Conservation (phyloP, 1,140 invertebrate genomes). For the Drosophila novamexicana region DNA sequence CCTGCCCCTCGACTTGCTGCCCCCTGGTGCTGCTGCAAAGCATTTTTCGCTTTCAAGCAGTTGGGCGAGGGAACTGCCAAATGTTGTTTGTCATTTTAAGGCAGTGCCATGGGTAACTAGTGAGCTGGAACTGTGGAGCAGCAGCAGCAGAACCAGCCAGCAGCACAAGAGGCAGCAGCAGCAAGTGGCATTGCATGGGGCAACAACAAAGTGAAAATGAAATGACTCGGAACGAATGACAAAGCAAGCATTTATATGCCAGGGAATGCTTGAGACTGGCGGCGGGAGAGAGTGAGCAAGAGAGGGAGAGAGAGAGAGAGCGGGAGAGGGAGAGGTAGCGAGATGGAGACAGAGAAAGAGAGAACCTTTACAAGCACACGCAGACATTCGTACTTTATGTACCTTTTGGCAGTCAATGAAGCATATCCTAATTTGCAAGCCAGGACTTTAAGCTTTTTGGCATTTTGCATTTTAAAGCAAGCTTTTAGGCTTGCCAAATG, state of each 20-base stretch:
- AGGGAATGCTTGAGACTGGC: conserved; percentile 54
- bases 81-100: conserved; percentile 82
- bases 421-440: conserved; percentile 70
- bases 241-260: conserved; percentile 76
- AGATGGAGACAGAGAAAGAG: conserved; percentile 18
- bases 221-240: conserved; percentile 82
- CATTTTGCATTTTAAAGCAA: conserved; percentile 47
- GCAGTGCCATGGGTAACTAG: conserved; percentile 76
- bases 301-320: conserved; percentile 3
- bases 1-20: conserved; percentile 10
- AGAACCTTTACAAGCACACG: conserved; percentile 31
- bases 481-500: conserved; percentile 25
- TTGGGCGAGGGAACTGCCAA: conserved; percentile 52
- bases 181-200: conserved; percentile 45
- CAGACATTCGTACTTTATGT: conserved; percentile 61
- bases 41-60: conserved; percentile 70
- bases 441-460: conserved; percentile 55
- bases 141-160: conserved; percentile 26
- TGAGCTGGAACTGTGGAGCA: conserved; percentile 76
- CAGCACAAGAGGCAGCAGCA: background rate
- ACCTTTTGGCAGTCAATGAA: conserved; percentile 77
- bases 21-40: conserved; percentile 39
- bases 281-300: conserved; percentile 9
- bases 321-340: conserved; percentile 1
- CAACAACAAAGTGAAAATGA: conserved; percentile 82